A percentile compares a stretch with the other conserved stretches of the same genome.
Conservation (phyloP, 2,888 invertebrate species). For the Tipula helvola region DNA sequence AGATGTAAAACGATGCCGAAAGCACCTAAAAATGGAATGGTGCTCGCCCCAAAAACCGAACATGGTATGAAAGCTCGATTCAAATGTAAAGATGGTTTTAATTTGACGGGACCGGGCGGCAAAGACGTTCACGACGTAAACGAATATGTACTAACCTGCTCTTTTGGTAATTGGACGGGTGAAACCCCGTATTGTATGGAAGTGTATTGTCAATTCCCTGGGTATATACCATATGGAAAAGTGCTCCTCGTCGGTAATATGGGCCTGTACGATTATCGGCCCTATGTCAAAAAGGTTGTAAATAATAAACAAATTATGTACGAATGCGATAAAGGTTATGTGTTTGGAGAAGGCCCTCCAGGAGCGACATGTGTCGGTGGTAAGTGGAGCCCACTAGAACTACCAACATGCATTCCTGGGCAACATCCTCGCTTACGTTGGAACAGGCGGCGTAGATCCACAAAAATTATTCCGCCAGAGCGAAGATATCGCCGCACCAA, state of each 20-base stretch:
- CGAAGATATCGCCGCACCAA: background rate
- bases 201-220: conserved; percentile 89
- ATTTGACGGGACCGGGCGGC: conserved; percentile 55
- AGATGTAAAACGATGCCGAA: conserved; percentile 57
- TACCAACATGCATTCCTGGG: conserved; percentile 73
- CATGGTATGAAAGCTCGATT: conserved; percentile 93
- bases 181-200: conserved; percentile 76
- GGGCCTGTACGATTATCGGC: conserved; percentile 90
- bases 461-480: background rate
- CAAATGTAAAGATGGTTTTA: conserved; percentile 86
- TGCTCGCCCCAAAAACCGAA: conserved; percentile 93
- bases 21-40: conserved; percentile 84
- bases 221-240: conserved; percentile 77
- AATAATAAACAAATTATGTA: conserved; percentile 94
- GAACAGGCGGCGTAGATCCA: conserved; percentile 47
- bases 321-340: conserved; percentile 86
- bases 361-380: conserved; percentile 94
- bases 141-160: conserved; percentile 69
- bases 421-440: conserved; percentile 79
- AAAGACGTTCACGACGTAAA: conserved; percentile 33
- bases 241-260: conserved; percentile 88
- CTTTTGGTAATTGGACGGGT: conserved; percentile 91
- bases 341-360: conserved; percentile 73
- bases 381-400: conserved; percentile 78
- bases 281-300: conserved; percentile 80